These are phyloP conservation scores for Barbus barbus DNA, from an alignment of 2,113 vertebrate species.

Conservation along the genomic window DNA sequence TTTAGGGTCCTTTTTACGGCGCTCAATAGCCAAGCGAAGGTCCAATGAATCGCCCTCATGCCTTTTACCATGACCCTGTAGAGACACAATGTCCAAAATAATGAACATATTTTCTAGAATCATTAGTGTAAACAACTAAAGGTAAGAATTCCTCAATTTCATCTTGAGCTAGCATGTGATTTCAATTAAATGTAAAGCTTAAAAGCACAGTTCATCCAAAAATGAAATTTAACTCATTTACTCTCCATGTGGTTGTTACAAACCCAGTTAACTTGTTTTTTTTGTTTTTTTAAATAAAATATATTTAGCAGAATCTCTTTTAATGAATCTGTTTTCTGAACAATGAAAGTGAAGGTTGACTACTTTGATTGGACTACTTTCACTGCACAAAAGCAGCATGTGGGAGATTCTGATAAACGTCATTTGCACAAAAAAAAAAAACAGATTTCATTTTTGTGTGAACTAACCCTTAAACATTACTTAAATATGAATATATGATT, in stretches of 20 bases:
- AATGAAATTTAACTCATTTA: too few relatives aligned
- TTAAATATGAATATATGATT: too few relatives aligned
- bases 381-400: not conserved
- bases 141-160: not conserved
- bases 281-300: too few relatives aligned
- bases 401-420: not conserved
- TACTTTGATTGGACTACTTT: not conserved
- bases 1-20: slow-evolving; percentile 95
- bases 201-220: not conserved
- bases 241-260: too few relatives aligned
- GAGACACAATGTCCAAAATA: slow-evolving; percentile 36
- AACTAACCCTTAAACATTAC: not conserved
- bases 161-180: not conserved
- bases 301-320: not conserved
- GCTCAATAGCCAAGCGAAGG: slow-evolving; percentile 95
- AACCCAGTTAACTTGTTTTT: too few relatives aligned
- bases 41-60: slow-evolving; percentile 93
- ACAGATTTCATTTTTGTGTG: not conserved
- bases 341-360: not conserved
- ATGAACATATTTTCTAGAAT: not conserved
- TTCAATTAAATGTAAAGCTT: not conserved
- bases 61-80: slow-evolving; percentile 86
- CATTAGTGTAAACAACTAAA: not conserved
- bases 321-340: not conserved
- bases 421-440: not conserved